Evolutionary conservation across 1,140 invertebrate genomes (phyloP).

Genomic region (Camponotus floridanus): DNA sequence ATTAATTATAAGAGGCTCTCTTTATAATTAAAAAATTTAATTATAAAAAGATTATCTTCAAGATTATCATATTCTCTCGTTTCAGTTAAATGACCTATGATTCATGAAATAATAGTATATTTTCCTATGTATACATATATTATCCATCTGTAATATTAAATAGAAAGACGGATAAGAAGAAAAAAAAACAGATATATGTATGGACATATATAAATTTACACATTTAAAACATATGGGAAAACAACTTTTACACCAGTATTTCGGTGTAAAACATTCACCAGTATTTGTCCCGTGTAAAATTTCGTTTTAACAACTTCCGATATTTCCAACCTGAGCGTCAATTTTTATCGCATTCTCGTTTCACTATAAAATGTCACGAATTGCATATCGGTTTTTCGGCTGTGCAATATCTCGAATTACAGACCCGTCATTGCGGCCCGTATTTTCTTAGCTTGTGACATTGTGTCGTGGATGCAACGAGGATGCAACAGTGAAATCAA

Average conservation of each 20-base stretch:
- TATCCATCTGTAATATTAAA: too few species aligned
- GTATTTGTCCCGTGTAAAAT: not conserved
- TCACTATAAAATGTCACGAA: conserved; percentile 27
- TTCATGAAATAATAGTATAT: too few species aligned
- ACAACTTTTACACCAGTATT: not conserved
- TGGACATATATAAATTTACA: too few species aligned
- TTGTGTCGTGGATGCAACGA: not conserved
- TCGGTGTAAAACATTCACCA: not conserved
- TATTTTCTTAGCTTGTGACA: conserved; percentile 47
- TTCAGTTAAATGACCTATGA: too few species aligned
- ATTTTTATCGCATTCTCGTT: not conserved
- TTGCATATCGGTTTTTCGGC: not conserved
- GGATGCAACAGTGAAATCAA: conserved; percentile 29
- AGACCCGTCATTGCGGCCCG: conserved; percentile 11
- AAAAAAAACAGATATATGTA: too few species aligned
- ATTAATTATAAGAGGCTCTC: too few species aligned
- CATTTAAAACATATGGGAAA: not conserved
- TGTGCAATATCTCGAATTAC: conserved; percentile 1
- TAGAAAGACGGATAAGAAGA: too few species aligned
- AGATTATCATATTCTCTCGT: too few species aligned
- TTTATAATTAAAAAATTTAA: too few species aligned
- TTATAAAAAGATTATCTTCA: too few species aligned
- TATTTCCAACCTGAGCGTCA: not conserved
- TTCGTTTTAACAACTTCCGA: not conserved
- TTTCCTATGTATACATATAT: too few species aligned